These are phyloP conservation scores for Hirtodrosophila alboralis DNA, from an alignment of 2,888 invertebrate genomes.

Conservation along the genomic window DNA sequence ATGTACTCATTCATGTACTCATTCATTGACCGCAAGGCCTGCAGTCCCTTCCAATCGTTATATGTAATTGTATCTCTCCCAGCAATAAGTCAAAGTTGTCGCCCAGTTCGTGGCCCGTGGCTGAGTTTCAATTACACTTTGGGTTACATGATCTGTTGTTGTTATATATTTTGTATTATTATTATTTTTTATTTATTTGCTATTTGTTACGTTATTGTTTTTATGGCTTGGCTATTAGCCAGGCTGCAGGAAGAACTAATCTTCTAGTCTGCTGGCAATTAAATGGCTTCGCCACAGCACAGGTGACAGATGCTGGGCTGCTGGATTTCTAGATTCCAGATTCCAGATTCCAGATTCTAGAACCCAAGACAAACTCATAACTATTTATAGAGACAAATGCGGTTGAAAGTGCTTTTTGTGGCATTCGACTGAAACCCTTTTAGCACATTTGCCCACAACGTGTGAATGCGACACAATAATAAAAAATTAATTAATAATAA, in stretches of 20 bases:
- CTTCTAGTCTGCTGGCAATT: constrained; percentile 36
- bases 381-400: constrained; percentile 49
- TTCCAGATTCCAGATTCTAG: too few species aligned
- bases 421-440: constrained; percentile 13
- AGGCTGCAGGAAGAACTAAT: constrained; percentile 56
- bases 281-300: constrained; percentile 56
- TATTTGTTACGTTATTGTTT: constrained; percentile 59
- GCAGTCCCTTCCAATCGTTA: constrained; percentile 50
- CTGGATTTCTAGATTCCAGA: constrained; percentile 4
- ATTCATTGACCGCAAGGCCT: constrained; percentile 66
- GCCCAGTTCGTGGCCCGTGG: constrained; percentile 37
- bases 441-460: background rate
- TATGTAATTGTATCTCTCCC: constrained; percentile 76
- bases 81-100: constrained; percentile 74
- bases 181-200: constrained; percentile 3
- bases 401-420: constrained; percentile 25
- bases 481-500: too few species aligned
- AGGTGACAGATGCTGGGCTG: constrained; percentile 36
- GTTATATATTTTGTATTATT: constrained; percentile 1
- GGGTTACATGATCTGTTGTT: constrained; percentile 59
- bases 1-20: constrained; percentile 31
- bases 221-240: constrained; percentile 72
- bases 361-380: constrained; percentile 5
- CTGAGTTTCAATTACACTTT: constrained; percentile 63
- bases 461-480: too few species aligned